Evolutionary conservation across 2,113 vertebrate species (phyloP), one percentile per base, ranked within the genome.

Genomic region (Kobus ellipsiprymnus): DNA sequence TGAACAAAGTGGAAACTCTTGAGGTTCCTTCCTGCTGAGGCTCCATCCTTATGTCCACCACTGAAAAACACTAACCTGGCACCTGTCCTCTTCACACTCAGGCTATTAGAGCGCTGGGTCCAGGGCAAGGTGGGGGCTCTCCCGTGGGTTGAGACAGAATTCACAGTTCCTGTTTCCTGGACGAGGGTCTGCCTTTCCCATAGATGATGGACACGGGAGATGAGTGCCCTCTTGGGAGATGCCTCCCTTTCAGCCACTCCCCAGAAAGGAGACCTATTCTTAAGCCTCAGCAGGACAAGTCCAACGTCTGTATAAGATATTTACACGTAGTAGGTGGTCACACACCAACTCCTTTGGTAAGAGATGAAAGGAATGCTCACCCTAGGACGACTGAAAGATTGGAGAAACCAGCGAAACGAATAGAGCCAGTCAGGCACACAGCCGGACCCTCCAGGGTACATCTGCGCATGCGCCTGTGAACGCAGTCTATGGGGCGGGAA

Each of bases 391-490:
- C 83, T 7, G 52, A 48, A 59, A 77, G 48, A 52, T 50, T 44
- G 71, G 29, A 78, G 62, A 84, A 52, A 64, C 2, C 36, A 48
- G 21, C 21, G 13, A 62, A 27, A 33, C 25, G 5, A 23, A 46
- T 1, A 50, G 29, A n/a, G 40, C 55, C 14, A 19, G 16, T 13
- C 62, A 16, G 48, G 50, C 83, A 4, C 12, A 17, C 77, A 29
- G n/a, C n/a, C 12, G 17, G 23, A 29, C 7, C 14, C 27, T 3
- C 29, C 59, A 3, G 1, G 9, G 5, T 25, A 2, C 92, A 27
- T 5, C 30, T 12, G 23, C 8, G n/a, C 13, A 12, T 2, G n/a
- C 3, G n/a, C 59, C 44, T 36, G 13, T 0, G 4, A 44, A 36
- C 62, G 13, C 60, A 21, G 30, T 44, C n/a, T 29, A 15, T 33